These are phyloP conservation scores for Bos indicus DNA, from an alignment of 2,113 vertebrate genomes.

Conservation along the genomic window DNA sequence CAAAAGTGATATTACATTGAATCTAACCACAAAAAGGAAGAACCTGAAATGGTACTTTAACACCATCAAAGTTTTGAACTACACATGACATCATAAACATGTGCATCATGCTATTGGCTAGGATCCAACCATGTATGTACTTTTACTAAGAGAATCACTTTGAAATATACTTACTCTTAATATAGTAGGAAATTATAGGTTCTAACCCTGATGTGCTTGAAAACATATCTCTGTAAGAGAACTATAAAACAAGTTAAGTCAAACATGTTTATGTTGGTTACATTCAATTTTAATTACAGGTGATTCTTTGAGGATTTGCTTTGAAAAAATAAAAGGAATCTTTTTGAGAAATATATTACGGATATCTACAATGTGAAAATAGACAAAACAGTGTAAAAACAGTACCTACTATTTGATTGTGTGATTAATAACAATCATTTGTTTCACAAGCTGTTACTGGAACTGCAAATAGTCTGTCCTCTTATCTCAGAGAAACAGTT, in stretches of 20 bases:
- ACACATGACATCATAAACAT: background rate
- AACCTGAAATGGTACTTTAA: constrained; percentile 33
- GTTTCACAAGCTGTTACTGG: background rate
- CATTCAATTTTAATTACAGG: background rate
- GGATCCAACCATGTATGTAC: background rate
- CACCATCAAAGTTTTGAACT: constrained; percentile 25
- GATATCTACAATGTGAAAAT: background rate
- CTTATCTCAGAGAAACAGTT: background rate
- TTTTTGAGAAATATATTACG: background rate
- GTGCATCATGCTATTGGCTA: background rate
- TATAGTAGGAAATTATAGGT: background rate
- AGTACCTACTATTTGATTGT: background rate
- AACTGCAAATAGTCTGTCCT: background rate
- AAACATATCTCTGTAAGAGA: background rate
- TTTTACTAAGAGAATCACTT: constrained; percentile 5
- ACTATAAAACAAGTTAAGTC: background rate
- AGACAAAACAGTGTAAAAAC: background rate
- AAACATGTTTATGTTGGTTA: background rate
- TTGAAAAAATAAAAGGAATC: background rate
- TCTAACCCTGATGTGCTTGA: background rate
- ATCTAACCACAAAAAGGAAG: background rate
- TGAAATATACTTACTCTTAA: background rate
- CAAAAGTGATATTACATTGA: constrained; percentile 12
- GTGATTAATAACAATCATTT: background rate
- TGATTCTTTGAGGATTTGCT: background rate